Conservation (phyloP, 2,888 invertebrate genomes). For the Troides helena region DNA sequence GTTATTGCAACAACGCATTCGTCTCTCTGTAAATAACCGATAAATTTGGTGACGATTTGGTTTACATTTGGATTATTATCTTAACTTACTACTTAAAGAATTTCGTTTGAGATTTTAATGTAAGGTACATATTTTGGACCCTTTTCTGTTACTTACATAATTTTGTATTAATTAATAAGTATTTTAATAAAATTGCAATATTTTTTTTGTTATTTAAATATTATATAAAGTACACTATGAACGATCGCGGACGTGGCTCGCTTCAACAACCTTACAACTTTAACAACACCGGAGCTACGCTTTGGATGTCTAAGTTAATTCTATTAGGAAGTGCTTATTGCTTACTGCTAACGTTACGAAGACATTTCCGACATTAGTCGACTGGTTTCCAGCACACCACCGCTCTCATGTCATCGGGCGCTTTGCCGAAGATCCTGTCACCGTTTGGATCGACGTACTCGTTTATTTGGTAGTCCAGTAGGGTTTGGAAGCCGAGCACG, state of each 20-base stretch:
- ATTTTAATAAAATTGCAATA: not conserved
- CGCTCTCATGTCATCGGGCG: slow-evolving; percentile 88
- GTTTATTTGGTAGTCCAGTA: slow-evolving; percentile 90
- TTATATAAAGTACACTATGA: not conserved
- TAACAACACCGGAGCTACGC: slow-evolving; percentile 2
- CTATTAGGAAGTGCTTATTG: slow-evolving; percentile 20
- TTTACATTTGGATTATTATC: too few species aligned
- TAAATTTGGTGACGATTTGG: too few species aligned
- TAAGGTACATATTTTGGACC: too few species aligned
- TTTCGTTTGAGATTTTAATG: too few species aligned
- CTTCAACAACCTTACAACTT: not conserved
- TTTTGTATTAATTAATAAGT: too few species aligned
- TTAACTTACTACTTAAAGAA: too few species aligned
- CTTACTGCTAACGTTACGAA: slow-evolving; percentile 2
- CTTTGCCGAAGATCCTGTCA: slow-evolving; percentile 85
- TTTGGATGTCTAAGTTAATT: slow-evolving; percentile 13
- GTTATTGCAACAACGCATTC: too few species aligned
- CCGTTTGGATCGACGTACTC: slow-evolving; percentile 86
- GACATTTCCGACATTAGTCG: slow-evolving; percentile 40
- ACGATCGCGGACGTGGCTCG: not conserved
- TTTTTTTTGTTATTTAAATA: not conserved
- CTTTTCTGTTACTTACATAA: too few species aligned
- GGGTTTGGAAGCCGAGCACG: slow-evolving; percentile 87
- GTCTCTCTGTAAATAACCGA: too few species aligned
- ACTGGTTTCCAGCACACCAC: slow-evolving; percentile 88